These are phyloP conservation scores for Arenaria interpres DNA, from an alignment of 2,113 vertebrate species.

Conservation along the genomic window DNA sequence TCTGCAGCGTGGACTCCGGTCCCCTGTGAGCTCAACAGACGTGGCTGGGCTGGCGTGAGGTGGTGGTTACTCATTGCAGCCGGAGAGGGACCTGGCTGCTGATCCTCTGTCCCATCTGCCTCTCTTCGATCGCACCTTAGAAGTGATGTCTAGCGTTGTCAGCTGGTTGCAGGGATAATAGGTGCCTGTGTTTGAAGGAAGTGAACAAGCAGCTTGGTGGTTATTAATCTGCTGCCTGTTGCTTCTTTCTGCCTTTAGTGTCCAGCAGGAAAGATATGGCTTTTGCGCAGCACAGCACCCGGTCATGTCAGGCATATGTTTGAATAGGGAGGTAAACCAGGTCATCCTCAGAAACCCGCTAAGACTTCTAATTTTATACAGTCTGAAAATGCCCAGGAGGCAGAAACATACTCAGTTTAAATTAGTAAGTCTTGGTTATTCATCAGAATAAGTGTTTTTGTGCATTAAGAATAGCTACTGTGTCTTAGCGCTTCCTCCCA, in stretches of 20 bases:
- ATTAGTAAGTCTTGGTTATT: slow-evolving; percentile 36
- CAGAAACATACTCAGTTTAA: slow-evolving; percentile 1
- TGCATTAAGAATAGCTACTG: slow-evolving; percentile 41
- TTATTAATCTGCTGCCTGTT: neutral
- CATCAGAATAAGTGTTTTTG: slow-evolving; percentile 38
- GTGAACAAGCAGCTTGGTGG: neutral
- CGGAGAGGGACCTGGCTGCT: neutral
- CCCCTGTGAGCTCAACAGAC: rapidly evolving
- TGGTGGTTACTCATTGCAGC: neutral
- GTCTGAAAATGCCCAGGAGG: neutral
- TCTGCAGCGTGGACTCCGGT: neutral
- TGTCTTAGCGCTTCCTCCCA: slow-evolving; percentile 49
- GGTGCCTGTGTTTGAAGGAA: neutral
- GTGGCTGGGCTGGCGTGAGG: neutral
- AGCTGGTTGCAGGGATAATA: neutral
- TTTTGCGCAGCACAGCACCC: neutral
- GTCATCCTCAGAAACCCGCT: neutral
- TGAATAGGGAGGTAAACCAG: neutral
- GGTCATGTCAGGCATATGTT: neutral
- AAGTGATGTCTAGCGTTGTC: neutral
- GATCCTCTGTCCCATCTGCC: neutral
- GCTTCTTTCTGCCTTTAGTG: neutral
- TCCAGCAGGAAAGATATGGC: rapidly evolving
- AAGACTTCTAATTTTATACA: slow-evolving; percentile 5
- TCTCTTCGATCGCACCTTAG: neutral